These are phyloP conservation scores for Alectura lathami DNA, from an alignment of 2,113 vertebrate genomes.

Conservation along the genomic window DNA sequence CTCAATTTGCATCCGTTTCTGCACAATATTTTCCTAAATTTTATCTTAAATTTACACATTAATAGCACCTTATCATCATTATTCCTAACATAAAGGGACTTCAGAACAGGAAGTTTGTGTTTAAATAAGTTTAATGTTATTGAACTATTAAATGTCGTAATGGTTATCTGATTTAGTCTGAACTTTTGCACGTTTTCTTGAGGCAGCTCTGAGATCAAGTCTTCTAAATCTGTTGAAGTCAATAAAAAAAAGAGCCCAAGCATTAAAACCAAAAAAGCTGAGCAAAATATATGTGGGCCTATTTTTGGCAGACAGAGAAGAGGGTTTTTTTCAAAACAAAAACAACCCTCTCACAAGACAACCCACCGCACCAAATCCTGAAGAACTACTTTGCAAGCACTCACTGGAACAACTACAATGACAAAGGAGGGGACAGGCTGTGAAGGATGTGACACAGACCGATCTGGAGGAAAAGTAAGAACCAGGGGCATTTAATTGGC, in stretches of 20 bases:
- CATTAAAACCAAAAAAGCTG: neutral
- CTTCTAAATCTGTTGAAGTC: constrained; percentile 41
- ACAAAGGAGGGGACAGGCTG: neutral
- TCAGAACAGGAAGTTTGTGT: neutral
- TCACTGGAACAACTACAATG: neutral
- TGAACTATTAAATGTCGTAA: neutral
- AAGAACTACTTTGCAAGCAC: neutral
- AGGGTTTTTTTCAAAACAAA: neutral
- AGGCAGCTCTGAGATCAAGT: constrained; percentile 34
- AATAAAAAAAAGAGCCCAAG: neutral
- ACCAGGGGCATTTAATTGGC: neutral
- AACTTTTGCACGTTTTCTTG: constrained; percentile 57
- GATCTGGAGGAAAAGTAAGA: neutral
- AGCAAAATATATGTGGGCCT: neutral
- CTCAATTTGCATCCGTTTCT: neutral
- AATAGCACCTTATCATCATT: neutral
- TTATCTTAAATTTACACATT: constrained; percentile 1
- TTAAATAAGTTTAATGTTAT: constrained; percentile 35
- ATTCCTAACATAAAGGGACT: neutral
- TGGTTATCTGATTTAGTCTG: constrained; percentile 18
- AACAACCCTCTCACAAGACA: neutral
- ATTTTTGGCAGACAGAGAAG: neutral
- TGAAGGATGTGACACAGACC: neutral
- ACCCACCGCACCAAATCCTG: neutral
- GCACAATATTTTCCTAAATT: neutral